Evolutionary conservation across 2,888 invertebrate genomes (phyloP), one percentile per base, ranked within the genome.

Genomic region (Meiosimyza decipiens): DNA sequence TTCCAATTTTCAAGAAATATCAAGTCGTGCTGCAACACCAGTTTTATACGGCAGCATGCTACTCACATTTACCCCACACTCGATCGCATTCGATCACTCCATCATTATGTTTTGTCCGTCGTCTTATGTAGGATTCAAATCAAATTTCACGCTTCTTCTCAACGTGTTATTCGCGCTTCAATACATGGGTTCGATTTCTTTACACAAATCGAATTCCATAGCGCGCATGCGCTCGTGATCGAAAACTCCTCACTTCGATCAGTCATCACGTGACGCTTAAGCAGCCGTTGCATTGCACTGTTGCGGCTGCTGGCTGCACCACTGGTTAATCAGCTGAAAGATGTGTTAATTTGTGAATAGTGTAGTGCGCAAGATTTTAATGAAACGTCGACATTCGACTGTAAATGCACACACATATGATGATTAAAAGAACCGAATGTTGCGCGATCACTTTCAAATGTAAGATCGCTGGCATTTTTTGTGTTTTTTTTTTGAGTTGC

Each of bases 1-100:
- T 74, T 74, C 74, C 71, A 74, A 74, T 74, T 74, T 74, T 71
- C 52, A 54, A 71, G 55, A 71, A 71, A 71, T 69, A 74, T 74
- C 64, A 74, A 74, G 70, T 71, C 74, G 74, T 74, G 74, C 65
- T 70, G 51, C 49, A 40, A 50, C 71, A 40, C 5, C 22, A 54
- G 63, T 54, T 40, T 50, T 51, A 18, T 15, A 7, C 22, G 63
- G 40, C 55, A 57, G 49, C 50, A 50, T 15, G 9, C 12, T n/a
- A 16, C 13, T 40, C 47, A 33, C 57, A 18, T 22, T 16, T n/a
- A 16, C 16, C 55, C 16, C 55, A 18, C 55, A 55, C 22, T 22
- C n/a, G 22, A n/a, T 16, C n/a, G 54, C 55, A 55, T 18, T 55
- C n/a, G 55, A 18, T 18, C 18, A 16, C 54, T 54, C 54, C 54